A percentile compares a stretch with the other conserved stretches of the same genome.
Evolutionary conservation across 1,140 invertebrate species (phyloP).

Genomic region (Hycleus cichorii): DNA sequence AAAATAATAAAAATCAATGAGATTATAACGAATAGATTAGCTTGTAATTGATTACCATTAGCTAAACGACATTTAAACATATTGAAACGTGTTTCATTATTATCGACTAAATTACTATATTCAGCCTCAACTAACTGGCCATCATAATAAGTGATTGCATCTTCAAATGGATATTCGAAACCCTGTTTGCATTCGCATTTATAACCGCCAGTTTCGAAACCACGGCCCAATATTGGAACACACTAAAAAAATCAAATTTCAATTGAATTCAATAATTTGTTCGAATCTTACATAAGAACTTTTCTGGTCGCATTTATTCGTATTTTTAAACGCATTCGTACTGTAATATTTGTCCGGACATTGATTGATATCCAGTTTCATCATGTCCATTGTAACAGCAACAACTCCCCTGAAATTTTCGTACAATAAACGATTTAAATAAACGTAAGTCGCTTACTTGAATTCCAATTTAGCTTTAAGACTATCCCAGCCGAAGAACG

Average conservation of each 20-base stretch:
- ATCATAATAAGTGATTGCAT: slow-evolving; percentile 90
- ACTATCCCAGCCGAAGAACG: slow-evolving; percentile 96
- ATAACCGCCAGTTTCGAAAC: slow-evolving; percentile 90
- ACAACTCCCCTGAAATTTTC: slow-evolving; percentile 76
- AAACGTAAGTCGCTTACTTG: slow-evolving; percentile 65
- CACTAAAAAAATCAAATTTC: slow-evolving; percentile 58
- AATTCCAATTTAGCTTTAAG: slow-evolving; percentile 86
- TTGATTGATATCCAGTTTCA: slow-evolving; percentile 90
- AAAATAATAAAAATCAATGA: slow-evolving; percentile 20
- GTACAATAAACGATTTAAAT: not conserved
- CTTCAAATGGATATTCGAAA: slow-evolving; percentile 95
- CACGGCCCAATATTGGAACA: slow-evolving; percentile 84
- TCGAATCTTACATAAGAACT: slow-evolving; percentile 81
- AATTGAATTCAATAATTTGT: not conserved
- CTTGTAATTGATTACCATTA: slow-evolving; percentile 49
- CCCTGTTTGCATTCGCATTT: slow-evolving; percentile 97
- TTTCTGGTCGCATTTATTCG: slow-evolving; percentile 87
- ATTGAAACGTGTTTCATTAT: slow-evolving; percentile 73
- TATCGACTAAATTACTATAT: slow-evolving; percentile 75
- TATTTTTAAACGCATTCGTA: slow-evolving; percentile 91
- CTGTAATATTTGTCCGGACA: slow-evolving; percentile 83
- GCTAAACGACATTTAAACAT: slow-evolving; percentile 89
- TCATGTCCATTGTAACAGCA: slow-evolving; percentile 83
- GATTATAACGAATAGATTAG: slow-evolving; percentile 21
- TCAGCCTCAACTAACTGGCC: slow-evolving; percentile 94